Evolutionary conservation across 2,797 vertebrate species (phyloP), one percentile per base, ranked within the genome.

Genomic region (Percopsis omiscomaycus): DNA sequence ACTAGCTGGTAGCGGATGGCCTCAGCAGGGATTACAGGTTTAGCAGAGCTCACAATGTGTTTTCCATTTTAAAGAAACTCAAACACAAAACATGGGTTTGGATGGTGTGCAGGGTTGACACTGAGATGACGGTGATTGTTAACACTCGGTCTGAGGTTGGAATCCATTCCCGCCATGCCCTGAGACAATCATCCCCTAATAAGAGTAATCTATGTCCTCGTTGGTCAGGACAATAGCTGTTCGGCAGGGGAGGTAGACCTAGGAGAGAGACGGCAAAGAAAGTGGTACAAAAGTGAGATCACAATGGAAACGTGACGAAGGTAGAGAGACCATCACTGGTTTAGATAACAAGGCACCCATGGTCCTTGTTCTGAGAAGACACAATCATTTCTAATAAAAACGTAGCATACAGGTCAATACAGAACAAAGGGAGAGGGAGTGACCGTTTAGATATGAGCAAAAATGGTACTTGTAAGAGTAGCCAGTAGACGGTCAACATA

Each of bases 181-280:
- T 42, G 37, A 42, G 9, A 42, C 37, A 42, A 42, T 42, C 37
- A 42, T 9, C 37, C 80, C 81, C 89, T 92, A 93, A 91, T 92
- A 87, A 86, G 91, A 90, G 91, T 92, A 89, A 91, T 92, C 83
- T 72, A 89, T 89, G 87, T 98, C 94, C 75, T 83, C 84, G 64
- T 96, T 98, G 82, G 94, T 93, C 89, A 99, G 93, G 83, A 98
- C 88, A 87, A 98, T 86, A 71, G 94, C 95, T 78, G 95, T 96
- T 90, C 97, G 96, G 93, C 94, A 97, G 88, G 97, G 97, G 94
- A 99, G 95, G 94, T 99, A 99, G 81, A 98, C 94, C 97, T 99
- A 85, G 84, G 75, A 77, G 79, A 86, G 73, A 37, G 59, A 2
- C 37, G 9, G 37, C 8, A 42, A 42, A 42, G 37, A 42, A 42